Evolutionary conservation across 2,888 invertebrate species (phyloP).

Genomic region (Coelogynopora nodosa): DNA sequence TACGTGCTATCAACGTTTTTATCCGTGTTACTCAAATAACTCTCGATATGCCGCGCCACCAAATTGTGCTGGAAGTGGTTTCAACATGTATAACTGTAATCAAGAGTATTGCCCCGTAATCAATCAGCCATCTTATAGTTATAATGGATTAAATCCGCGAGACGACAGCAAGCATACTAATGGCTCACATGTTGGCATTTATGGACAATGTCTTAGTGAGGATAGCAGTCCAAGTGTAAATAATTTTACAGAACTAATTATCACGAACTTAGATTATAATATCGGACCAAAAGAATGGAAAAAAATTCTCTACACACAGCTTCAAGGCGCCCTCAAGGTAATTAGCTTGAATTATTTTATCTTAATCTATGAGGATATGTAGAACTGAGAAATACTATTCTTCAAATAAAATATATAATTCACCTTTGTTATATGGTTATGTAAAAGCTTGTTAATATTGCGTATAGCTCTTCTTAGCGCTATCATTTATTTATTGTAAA

Average conservation of each 20-base stretch:
- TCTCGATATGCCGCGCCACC: not conserved
- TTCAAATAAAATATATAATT: not conserved
- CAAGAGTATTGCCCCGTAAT: not conserved
- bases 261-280: slow-evolving; percentile 72
- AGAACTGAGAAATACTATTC: not conserved
- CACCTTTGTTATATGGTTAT: slow-evolving; percentile 12
- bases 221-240: not conserved
- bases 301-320: slow-evolving; percentile 67
- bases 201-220: not conserved
- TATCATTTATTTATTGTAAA: too few relatives aligned
- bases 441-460: not conserved
- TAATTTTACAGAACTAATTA: slow-evolving; percentile 51
- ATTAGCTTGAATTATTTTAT: not conserved
- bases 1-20: not conserved
- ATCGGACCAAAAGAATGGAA: slow-evolving; percentile 70
- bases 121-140: slow-evolving; percentile 1
- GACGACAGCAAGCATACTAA: not conserved
- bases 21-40: not conserved
- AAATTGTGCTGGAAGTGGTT: not conserved
- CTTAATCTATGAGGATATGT: not conserved
- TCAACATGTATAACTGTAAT: not conserved
- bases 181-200: not conserved
- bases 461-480: too few relatives aligned
- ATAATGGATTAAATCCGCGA: not conserved
- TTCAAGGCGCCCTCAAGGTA: slow-evolving; percentile 62